These are phyloP conservation scores for Coluber constrictor DNA, from an alignment of 2,797 vertebrate species.

Conservation along the genomic window DNA sequence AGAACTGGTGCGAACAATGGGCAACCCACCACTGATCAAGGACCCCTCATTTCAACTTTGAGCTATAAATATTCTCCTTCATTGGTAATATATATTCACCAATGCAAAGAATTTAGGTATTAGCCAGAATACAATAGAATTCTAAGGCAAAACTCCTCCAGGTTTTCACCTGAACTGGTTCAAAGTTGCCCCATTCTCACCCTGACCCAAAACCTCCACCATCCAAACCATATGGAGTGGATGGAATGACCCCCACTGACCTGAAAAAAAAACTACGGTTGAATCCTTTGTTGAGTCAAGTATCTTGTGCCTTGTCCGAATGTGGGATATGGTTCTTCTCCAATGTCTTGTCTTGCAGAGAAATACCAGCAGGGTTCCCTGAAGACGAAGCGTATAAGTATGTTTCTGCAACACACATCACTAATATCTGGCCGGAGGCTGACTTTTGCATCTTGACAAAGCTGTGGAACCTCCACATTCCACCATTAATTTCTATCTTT, in stretches of 20 bases:
- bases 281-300: not conserved
- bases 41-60: not conserved
- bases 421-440: not conserved
- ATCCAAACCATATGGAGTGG: not conserved
- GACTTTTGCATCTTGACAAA: not conserved
- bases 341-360: not conserved
- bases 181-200: not conserved
- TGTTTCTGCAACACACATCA: not conserved
- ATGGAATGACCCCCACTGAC: not conserved
- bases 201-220: not conserved
- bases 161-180: not conserved
- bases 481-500: slow-evolving; percentile 1
- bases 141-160: not conserved
- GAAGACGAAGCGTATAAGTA: not conserved
- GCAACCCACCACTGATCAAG: not conserved
- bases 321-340: not conserved
- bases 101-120: not conserved
- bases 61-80: not conserved
- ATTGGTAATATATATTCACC: not conserved
- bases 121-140: not conserved
- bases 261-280: not conserved
- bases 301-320: not conserved
- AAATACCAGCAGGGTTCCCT: not conserved
- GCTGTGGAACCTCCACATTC: not conserved
- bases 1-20: no score